A percentile compares a stretch with the other conserved stretches of the same genome.
These are phyloP conservation scores for Dromococcyx pavoninus DNA, from an alignment of 2,797 vertebrate species.

Conservation along the genomic window DNA sequence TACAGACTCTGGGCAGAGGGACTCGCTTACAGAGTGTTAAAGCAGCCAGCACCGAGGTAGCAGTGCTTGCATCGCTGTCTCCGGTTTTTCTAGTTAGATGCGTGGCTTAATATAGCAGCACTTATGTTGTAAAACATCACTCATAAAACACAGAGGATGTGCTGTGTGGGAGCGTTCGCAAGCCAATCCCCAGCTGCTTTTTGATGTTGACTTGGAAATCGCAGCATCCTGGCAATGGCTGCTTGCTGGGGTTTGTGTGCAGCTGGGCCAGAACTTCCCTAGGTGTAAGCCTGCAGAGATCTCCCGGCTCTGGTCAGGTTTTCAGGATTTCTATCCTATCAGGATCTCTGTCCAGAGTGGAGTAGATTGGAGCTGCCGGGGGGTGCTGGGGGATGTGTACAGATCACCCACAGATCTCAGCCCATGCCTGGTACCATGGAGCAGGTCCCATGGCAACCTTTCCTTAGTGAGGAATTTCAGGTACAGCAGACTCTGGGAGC, in stretches of 20 bases:
- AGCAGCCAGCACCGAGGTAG: neutral
- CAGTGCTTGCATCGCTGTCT: neutral
- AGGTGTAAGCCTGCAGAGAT: neutral
- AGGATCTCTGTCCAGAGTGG: neutral
- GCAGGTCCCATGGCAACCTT: neutral
- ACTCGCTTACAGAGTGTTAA: neutral
- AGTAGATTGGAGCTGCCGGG: neutral
- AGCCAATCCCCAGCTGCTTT: slow-evolving; percentile 56
- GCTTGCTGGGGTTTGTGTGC: neutral
- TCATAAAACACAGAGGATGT: slow-evolving; percentile 59
- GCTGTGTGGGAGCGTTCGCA: slow-evolving; percentile 37
- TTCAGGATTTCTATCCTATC: neutral
- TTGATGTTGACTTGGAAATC: slow-evolving; percentile 54
- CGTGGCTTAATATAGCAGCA: slow-evolving; percentile 60
- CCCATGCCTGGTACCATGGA: neutral
- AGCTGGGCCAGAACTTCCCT: neutral
- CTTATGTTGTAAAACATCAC: slow-evolving; percentile 46
- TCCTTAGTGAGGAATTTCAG: neutral
- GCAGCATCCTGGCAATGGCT: slow-evolving; percentile 33
- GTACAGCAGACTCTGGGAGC: neutral
- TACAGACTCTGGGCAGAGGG: neutral
- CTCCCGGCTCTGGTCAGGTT: neutral
- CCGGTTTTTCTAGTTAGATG: slow-evolving; percentile 62
- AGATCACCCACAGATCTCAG: neutral
- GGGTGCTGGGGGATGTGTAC: neutral